Evolutionary conservation across 2,113 vertebrate genomes (phyloP).

Genomic region (Opisthocomus hoazin): DNA sequence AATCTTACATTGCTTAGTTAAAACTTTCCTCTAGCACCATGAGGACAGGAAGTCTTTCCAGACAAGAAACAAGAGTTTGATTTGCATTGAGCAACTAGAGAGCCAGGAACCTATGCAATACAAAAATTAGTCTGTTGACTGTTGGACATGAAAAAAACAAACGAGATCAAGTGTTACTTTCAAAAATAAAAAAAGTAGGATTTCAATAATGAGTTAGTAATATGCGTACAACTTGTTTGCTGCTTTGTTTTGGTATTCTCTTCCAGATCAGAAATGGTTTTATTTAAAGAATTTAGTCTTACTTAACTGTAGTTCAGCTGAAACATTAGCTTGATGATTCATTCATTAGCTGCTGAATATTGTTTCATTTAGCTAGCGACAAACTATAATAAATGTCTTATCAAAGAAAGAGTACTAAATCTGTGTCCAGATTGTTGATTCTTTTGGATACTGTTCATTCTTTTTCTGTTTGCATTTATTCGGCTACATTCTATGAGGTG

Average conservation of each 20-base stretch:
- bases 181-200: neutral
- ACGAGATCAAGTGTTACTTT: neutral
- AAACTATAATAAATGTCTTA: neutral
- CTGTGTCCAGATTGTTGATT: neutral
- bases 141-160: neutral
- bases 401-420: neutral
- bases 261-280: neutral
- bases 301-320: neutral
- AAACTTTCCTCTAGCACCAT: neutral
- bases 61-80: neutral
- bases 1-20: neutral
- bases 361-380: neutral
- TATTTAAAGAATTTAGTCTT: neutral
- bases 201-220: neutral
- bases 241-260: neutral
- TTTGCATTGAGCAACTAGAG: neutral
- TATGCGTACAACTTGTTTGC: neutral
- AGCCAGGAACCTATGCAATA: neutral
- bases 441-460: neutral
- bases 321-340: neutral
- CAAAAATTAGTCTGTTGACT: neutral
- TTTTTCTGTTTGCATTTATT: neutral
- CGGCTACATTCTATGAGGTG: neutral
- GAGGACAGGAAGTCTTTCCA: neutral
- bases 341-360: neutral